These are phyloP conservation scores for Empis livida DNA, from an alignment of 2,888 invertebrate species.

Conservation along the genomic window DNA sequence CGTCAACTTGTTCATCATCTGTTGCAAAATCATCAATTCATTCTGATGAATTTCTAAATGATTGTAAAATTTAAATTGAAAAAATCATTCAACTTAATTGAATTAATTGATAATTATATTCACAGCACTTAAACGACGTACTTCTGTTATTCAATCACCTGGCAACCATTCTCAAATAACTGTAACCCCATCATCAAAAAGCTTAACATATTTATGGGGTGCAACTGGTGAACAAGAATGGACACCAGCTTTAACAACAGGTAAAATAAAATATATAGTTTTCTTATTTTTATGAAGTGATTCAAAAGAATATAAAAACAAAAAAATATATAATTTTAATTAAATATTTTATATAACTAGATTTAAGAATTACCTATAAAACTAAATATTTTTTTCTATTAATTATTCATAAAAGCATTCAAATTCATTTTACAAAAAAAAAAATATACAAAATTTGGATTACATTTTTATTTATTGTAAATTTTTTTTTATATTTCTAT, in stretches of 20 bases:
- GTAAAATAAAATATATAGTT: slow-evolving; percentile 28
- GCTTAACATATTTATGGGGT: slow-evolving; percentile 72
- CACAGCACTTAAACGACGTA: background rate
- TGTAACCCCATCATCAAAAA: slow-evolving; percentile 29
- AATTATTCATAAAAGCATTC: too few species aligned
- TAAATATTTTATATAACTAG: too few species aligned
- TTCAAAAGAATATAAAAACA: background rate
- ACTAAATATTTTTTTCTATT: too few species aligned
- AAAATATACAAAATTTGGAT: too few species aligned
- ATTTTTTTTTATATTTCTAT: too few species aligned
- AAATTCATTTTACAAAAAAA: too few species aligned
- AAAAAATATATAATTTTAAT: too few species aligned
- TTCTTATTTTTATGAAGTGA: too few species aligned
- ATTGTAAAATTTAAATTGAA: slow-evolving; percentile 17
- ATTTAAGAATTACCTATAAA: too few species aligned
- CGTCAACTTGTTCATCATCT: slow-evolving; percentile 25
- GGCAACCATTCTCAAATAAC: slow-evolving; percentile 15
- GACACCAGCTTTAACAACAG: slow-evolving; percentile 92
- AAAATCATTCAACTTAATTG: background rate
- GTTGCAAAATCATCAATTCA: slow-evolving; percentile 14
- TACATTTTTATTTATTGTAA: too few species aligned
- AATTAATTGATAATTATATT: background rate
- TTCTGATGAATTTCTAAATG: slow-evolving; percentile 20
- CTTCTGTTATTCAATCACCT: too few species aligned
- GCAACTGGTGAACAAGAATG: slow-evolving; percentile 95